Evolutionary conservation across 2,113 vertebrate genomes (phyloP), one percentile per base, ranked within the genome.

Genomic region (Phylloscopus trochiloides): DNA sequence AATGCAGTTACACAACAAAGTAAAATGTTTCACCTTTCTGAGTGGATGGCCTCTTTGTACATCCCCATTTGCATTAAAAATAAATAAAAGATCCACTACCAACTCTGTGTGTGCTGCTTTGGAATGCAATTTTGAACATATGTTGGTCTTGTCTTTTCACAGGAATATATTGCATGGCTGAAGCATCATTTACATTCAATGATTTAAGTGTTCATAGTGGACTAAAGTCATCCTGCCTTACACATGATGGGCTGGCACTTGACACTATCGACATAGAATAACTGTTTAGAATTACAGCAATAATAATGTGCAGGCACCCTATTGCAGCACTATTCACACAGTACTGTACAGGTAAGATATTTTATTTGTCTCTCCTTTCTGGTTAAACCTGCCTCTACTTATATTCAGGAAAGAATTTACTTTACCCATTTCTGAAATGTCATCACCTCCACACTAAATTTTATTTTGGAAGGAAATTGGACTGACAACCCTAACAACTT

Each of bases 401-500:
- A 57, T 55, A 59, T 21, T 66, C 42, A 78, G 67, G 36, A 59
- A 32, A 86, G 85, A 83, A 90, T 59, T 57, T 73, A 45, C 76
- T 95, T 94, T 28, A 62, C 15, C 51, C 67, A 19, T n/a, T 91
- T 71, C 75, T 93, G 82, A 93, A 80, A 77, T 48, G 78, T 47
- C 67, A 82, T 66, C 85, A 57, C 63, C 55, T 77, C 78, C 61
- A 76, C 82, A 29, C 22, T 62, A 84, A 20, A 81, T 88, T 90
- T 82, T 92, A 55, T 86, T 96, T 88, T 80, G 59, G 82, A 86
- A 94, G 79, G 72, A 82, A 93, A 92, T 80, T 48, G 68, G 88
- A 63, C 40, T 94, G 96, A 93, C 92, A 94, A 80, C 78, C 85
- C 75, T 94, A 90, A 92, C 74, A 82, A 78, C 71, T 95, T 70